phyloP scores from a whole-genome alignment of 2,888 invertebrate species.

The Bimastos eiseni region DNA sequence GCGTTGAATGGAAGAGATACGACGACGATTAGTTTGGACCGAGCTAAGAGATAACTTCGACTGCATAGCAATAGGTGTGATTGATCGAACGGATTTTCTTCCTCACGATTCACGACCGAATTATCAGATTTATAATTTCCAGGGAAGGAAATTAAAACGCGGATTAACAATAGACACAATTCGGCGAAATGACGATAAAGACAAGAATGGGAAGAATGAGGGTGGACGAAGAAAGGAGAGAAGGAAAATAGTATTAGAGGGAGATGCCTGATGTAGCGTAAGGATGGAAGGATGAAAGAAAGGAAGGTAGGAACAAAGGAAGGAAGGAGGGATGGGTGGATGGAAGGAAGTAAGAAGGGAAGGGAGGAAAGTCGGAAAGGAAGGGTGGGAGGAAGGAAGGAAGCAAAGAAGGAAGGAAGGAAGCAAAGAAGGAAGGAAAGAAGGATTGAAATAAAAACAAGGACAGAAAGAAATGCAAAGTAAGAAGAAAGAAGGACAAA shows the following conservation, averaged over 20 bases:
- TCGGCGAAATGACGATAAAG: neutral
- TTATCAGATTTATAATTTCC: neutral
- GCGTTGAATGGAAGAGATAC: neutral
- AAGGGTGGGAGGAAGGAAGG: neutral
- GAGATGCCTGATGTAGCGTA: too few species aligned
- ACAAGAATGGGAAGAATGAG: neutral
- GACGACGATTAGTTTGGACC: neutral
- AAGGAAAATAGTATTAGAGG: too few species aligned
- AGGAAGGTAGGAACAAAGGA: neutral
- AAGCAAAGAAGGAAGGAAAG: neutral
- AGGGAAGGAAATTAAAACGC: neutral
- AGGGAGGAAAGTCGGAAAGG: neutral
- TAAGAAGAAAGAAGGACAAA: neutral
- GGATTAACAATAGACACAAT: neutral
- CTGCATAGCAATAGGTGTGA: neutral
- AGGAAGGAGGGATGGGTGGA: constrained; percentile 15
- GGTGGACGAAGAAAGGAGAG: too few species aligned
- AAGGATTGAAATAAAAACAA: neutral
- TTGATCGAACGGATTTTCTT: neutral
- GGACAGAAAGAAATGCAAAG: neutral
- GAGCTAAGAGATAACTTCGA: neutral
- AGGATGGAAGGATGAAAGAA: neutral
- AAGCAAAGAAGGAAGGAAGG: neutral
- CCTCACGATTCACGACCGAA: neutral
- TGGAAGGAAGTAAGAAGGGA: constrained; percentile 14